Evolutionary conservation across 2,888 invertebrate species (phyloP), one percentile per base, ranked within the genome.

Genomic region (Buathra laborator): DNA sequence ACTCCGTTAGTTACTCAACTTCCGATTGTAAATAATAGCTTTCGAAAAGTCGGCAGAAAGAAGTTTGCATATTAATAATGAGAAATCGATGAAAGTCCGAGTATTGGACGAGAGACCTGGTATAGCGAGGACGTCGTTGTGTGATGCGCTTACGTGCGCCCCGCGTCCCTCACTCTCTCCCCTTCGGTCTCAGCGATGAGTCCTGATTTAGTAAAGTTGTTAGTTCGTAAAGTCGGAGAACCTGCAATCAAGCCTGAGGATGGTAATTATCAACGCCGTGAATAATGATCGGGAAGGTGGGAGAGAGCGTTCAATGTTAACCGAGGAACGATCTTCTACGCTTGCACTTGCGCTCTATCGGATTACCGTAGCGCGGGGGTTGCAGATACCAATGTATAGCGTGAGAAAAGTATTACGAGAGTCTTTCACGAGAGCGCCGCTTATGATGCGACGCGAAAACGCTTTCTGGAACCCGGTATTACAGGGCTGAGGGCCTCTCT

Each of bases 251-350:
- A 80, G 56, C 78, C 64, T 53, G 67, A 51, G 72, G 75, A 67
- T 66, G 67, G 76, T 75, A 83, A 82, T 86, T 86, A 85, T 83
- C 71, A 85, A 76, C 75, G 44, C 76, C 12, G 59, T 80, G 85
- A 85, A 85, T 86, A 86, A 86, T 81, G 83, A 83, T 64, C 19
- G 56, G 19, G 10, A 12, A 12, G 56, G 56, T 24, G 12, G 56
- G 37, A 37, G 9, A 5, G 37, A 37, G 37, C 37, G 37, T 9
- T 37, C 37, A 37, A 37, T 37, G 37, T 37, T 37, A 37, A 37
- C 16, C 9, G 48, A 32, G 12, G 14, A 14, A 51, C 44, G 10
- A n/a, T 43, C 16, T 19, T 51, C 37, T 51, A 43, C 64, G 32
- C 29, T 46, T 48, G 24, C 37, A 62, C 79, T 62, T 68, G 46